Conservation (phyloP, 2,113 vertebrate species). For the Ailurus styani region DNA sequence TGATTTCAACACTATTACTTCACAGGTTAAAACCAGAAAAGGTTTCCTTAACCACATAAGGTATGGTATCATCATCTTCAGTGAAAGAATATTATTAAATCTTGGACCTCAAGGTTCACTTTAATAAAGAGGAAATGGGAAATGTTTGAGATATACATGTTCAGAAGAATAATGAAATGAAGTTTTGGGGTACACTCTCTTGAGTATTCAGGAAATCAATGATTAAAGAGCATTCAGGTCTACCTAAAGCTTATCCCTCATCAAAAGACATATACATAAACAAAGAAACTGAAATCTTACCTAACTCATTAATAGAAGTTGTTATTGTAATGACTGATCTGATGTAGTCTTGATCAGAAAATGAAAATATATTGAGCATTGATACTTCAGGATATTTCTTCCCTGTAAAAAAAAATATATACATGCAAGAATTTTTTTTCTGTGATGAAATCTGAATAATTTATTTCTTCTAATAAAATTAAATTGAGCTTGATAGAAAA, state of each 20-base stretch:
- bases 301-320: slow-evolving; percentile 72
- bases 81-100: background rate
- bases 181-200: background rate
- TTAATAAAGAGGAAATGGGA: background rate
- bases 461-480: slow-evolving; percentile 26
- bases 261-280: background rate
- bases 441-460: background rate
- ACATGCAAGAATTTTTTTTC: background rate
- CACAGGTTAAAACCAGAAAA: background rate
- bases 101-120: background rate
- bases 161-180: background rate
- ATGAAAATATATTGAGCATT: slow-evolving; percentile 86
- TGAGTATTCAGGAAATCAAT: background rate
- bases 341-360: slow-evolving; percentile 85
- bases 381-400: slow-evolving; percentile 70
- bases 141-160: background rate
- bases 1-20: background rate
- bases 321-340: slow-evolving; percentile 85
- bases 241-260: background rate
- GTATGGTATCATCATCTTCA: background rate
- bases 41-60: background rate
- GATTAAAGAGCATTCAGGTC: background rate
- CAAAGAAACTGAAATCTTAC: slow-evolving; percentile 29
- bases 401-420: slow-evolving; percentile 64
- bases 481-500: background rate